Base-by-base conservation (phyloP, 2,113 vertebrate genomes). In the Silurus meridionalis region DNA sequence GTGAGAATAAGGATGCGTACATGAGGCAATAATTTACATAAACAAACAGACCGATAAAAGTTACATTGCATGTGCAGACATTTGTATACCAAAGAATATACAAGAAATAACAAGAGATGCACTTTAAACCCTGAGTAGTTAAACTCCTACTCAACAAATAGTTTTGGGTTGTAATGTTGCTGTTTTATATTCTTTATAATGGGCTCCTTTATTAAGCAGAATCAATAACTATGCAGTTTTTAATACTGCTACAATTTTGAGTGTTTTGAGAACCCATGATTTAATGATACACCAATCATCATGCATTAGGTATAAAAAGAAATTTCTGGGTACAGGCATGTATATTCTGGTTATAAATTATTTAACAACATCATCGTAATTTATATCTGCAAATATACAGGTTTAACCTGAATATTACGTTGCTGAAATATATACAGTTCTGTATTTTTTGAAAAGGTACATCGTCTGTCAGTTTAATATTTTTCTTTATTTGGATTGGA, bases 321-420 rank as follows among this genome's bases (percentile, higher is more conserved):
- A 21, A 61, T 7, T 25, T 8, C 60, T 66, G n/a, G 64, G 11
- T 71, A 17, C 19, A 50, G 10, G 10, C 23, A 53, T n/a, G 21
- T 74, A 75, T 77, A 77, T n/a, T 77, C 48, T 50, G 52, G 5
- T 78, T 60, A 80, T 4, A 58, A 60, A 80, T 57, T 19, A 80
- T 57, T 19, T 60, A 21, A 28, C 19, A 60, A 60, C 55, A n/a
- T 46, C 15, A 57, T 15, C 55, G 17, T 0, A 13, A 23, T 23
- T 25, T 6, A 15, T 72, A 71, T 71, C 14, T 37, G 7, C 13
- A 71, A 48, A 72, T 58, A 28, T 53, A 11, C 14, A 15, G 52
- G 23, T 2, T 48, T 72, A 74, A 72, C 69, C 46, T 78, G 74
- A 55, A 77, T n/a, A 55, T 14, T 52, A 23, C 2, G 4, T 75